Evolutionary conservation across 2,113 vertebrate species (phyloP).

Genomic region (Phaetusa simplex): DNA sequence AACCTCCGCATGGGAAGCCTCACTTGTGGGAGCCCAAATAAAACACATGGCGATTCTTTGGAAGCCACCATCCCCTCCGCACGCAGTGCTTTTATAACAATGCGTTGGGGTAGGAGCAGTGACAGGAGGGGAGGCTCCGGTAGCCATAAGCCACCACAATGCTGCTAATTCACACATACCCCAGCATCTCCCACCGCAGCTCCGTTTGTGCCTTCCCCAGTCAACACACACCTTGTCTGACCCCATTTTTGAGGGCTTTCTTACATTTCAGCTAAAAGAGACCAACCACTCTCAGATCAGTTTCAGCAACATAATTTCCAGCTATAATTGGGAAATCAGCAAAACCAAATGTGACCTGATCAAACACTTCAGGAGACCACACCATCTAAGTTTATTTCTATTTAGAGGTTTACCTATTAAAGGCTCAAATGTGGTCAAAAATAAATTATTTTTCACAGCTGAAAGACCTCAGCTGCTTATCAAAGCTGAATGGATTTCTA

Average conservation of each 20-base stretch:
- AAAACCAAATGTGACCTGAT: not conserved
- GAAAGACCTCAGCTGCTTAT: not conserved
- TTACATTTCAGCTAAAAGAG: not conserved
- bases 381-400: not conserved
- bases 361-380: not conserved
- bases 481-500: not conserved
- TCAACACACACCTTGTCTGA: not conserved
- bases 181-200: not conserved
- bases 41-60: fast-evolving
- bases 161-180: fast-evolving
- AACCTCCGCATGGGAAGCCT: not conserved
- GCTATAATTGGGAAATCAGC: not conserved
- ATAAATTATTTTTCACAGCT: not conserved
- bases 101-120: too few species aligned
- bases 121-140: not conserved
- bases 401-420: not conserved
- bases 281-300: not conserved
- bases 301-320: not conserved
- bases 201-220: not conserved
- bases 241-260: not conserved
- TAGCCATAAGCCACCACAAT: fast-evolving
- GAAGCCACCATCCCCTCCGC: not conserved
- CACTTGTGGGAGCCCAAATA: not conserved
- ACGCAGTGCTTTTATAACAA: not conserved
- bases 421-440: not conserved